A percentile compares a stretch with the other conserved stretches of the same genome.
These are phyloP conservation scores for Lottia gigantea DNA, from an alignment of 2,888 invertebrate species.

Conservation along the genomic window DNA sequence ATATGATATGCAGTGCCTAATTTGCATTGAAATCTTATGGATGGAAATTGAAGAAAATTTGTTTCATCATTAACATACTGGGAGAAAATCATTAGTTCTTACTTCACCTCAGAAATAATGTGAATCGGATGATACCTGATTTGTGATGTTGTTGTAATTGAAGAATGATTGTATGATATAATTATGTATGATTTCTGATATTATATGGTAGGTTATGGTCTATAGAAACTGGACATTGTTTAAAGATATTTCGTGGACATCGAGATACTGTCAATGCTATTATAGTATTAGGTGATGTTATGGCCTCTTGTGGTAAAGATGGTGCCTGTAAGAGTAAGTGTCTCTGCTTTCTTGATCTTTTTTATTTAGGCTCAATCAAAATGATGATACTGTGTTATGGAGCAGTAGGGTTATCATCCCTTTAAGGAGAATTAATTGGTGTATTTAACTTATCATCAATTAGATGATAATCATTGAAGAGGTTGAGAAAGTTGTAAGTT, in stretches of 20 bases:
- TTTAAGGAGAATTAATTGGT: too few species aligned
- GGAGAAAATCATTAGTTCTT: too few species aligned
- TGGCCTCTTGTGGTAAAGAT: constrained; percentile 65
- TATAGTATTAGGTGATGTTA: constrained; percentile 49
- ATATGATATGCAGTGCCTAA: neutral
- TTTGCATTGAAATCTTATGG: too few species aligned
- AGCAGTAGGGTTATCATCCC: too few species aligned
- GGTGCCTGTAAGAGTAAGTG: constrained; percentile 63
- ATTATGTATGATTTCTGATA: neutral
- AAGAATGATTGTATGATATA: neutral
- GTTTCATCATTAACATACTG: too few species aligned
- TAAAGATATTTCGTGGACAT: constrained; percentile 66
- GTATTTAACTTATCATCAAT: too few species aligned
- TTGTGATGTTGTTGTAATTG: neutral
- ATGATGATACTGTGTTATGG: too few species aligned
- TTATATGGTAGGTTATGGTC: constrained; percentile 60
- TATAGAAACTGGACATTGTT: constrained; percentile 63
- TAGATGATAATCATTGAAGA: too few species aligned
- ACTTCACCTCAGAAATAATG: too few species aligned
- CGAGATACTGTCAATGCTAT: constrained; percentile 64
- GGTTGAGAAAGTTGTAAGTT: too few species aligned
- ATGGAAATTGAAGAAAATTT: neutral
- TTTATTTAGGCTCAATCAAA: too few species aligned
- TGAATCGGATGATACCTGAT: too few species aligned
- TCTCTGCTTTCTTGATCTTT: neutral